phyloP scores from a whole-genome alignment of 2,797 vertebrate species.

The Catamblyrhynchus diadema region DNA sequence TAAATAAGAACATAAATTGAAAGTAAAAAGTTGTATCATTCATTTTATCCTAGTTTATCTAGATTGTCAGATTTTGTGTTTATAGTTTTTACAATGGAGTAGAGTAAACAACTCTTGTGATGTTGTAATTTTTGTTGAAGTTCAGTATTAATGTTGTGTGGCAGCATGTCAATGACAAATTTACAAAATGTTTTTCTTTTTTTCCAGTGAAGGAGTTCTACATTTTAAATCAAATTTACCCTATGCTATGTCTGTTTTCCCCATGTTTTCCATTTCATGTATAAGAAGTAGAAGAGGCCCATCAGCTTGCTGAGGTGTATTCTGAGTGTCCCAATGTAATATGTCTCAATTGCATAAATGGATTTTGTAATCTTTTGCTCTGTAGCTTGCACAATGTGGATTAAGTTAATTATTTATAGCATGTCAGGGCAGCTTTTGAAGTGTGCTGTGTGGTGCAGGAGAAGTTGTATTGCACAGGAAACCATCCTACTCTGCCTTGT shows the following conservation, averaged over 20 bases:
- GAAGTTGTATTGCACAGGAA: neutral
- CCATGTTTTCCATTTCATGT: neutral
- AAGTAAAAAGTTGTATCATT: neutral
- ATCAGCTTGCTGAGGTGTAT: neutral
- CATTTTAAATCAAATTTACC: neutral
- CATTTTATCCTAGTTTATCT: neutral
- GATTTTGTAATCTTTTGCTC: conserved; percentile 45
- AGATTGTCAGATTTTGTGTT: neutral
- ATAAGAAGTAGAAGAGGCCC: neutral
- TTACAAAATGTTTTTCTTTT: neutral
- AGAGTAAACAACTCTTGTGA: neutral
- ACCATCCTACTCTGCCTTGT: neutral
- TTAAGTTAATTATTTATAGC: conserved; percentile 61
- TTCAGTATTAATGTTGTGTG: neutral
- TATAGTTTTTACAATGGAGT: neutral
- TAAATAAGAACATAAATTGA: neutral
- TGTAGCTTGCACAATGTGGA: conserved; percentile 7
- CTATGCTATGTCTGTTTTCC: neutral
- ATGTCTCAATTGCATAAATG: neutral
- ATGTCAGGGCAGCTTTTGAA: neutral
- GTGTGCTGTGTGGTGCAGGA: neutral
- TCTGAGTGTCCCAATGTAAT: neutral
- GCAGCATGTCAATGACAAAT: neutral
- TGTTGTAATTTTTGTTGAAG: neutral
- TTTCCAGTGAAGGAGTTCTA: neutral